Evolutionary conservation across 2,113 vertebrate species (phyloP).

Genomic region (Hepsetus odoe): DNA sequence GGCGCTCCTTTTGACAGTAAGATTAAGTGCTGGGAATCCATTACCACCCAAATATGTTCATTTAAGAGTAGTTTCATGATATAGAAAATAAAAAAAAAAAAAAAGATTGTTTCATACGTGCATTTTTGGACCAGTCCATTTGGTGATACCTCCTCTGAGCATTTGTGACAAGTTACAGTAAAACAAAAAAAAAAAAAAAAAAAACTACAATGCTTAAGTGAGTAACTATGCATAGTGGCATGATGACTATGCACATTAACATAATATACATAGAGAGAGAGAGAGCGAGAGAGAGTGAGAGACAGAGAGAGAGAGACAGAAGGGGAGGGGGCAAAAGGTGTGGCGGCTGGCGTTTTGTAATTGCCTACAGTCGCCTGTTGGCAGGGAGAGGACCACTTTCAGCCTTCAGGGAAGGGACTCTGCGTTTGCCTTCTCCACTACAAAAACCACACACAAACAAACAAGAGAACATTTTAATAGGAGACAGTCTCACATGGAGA

Average conservation of each 20-base stretch:
- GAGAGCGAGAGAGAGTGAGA: constrained; percentile 47
- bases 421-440: constrained; percentile 99
- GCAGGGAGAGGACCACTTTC: constrained; percentile 98
- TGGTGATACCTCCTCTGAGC: constrained; percentile 20
- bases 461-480: constrained; percentile 97
- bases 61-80: background rate
- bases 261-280: constrained; percentile 23
- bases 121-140: constrained; percentile 23
- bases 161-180: background rate
- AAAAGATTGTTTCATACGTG: constrained; percentile 23
- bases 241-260: constrained; percentile 18
- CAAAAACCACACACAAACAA: constrained; percentile 98
- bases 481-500: constrained; percentile 79
- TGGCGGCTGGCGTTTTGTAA: constrained; percentile 95
- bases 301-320: constrained; percentile 7
- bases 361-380: constrained; percentile 99
- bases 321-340: constrained; percentile 66
- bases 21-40: constrained; percentile 16
- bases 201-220: constrained; percentile 28
- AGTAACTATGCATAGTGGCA: constrained; percentile 22
- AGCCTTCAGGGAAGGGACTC: constrained; percentile 97
- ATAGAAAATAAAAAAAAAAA: background rate
- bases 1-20: background rate
- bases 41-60: constrained; percentile 5
- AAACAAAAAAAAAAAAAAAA: background rate